Conservation (phyloP, 2,797 vertebrate genomes). For the Remorina albescens region DNA sequence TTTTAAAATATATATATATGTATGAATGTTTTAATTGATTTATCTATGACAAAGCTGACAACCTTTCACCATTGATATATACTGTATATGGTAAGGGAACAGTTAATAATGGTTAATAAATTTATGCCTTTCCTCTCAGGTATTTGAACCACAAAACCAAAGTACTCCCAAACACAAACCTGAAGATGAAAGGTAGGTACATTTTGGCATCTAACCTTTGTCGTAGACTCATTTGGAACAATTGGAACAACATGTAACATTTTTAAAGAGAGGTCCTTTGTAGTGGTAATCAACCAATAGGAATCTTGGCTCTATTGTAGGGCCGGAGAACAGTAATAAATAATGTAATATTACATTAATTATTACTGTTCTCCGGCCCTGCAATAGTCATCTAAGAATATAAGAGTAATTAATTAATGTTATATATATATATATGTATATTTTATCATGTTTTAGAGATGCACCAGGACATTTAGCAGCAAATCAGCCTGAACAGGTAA, state of each 20-base stretch:
- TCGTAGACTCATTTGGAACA: too few species aligned
- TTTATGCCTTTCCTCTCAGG: not conserved
- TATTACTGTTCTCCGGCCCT: too few species aligned
- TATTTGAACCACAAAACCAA: constrained; percentile 7
- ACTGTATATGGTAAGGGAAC: not conserved
- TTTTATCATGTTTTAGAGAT: constrained; percentile 12
- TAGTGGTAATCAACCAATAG: not conserved
- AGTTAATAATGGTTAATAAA: not conserved
- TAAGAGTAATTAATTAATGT: too few species aligned
- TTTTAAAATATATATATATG: too few species aligned
- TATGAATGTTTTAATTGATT: too few species aligned
- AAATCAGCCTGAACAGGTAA: constrained; percentile 12
- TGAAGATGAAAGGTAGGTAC: not conserved
- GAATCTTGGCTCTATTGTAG: not conserved
- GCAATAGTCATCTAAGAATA: too few species aligned
- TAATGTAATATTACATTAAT: not conserved
- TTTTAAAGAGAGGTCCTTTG: not conserved
- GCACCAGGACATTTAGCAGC: not conserved
- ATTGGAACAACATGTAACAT: too few species aligned
- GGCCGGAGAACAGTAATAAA: not conserved
- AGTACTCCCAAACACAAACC: constrained; percentile 4
- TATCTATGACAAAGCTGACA: too few species aligned
- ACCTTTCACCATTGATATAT: too few species aligned
- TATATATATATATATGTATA: too few species aligned
- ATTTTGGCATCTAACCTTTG: not conserved